Base-by-base conservation (phyloP, 1,140 invertebrate species). In the Camponotus floridanus region DNA sequence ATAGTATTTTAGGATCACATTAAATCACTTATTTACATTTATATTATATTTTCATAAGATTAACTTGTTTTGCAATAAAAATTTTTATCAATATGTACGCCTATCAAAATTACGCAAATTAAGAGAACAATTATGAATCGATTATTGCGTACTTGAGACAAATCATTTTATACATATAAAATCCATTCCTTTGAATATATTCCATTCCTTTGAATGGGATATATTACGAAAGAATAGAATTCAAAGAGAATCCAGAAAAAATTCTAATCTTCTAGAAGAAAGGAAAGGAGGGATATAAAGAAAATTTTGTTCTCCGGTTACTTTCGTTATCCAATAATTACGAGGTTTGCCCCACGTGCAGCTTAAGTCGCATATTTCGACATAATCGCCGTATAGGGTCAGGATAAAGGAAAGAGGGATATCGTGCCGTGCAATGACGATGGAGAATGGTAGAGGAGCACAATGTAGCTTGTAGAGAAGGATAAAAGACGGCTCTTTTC, bases 341-440 rank as follows among this genome's bases (percentile, higher is more conserved):
- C 55, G 65, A 36, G 65, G 48, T 71, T 70, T 78, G 26, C 11
- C 51, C 11, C 33, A 26, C 65, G 55, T 59, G 74, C 78, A 57
- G 70, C 45, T 36, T 76, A 13, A 59, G 51, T 51, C 59, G 65
- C 78, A 88, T 88, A 89, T 88, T 86, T 88, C 84, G 78, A 86
- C 87, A 55, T 68, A 68, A 85, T 67, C 57, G 84, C 71, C 51
- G 36, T 39, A 51, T 42, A 73, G 36, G 65, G 26, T 42, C 65
- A 33, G 67, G 26, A 73, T 71, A 81, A 71, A 70, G 45, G 78
- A n/a, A 51, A 51, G 45, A 78, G 39, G 26, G 55, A 81, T 71
- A 81, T 71, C 26, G 21, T 39, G 67, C 26, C 31, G 45, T 64
- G 21, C 31, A 57, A 61, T 51, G 74, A 65, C 42, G 48, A 57